These are phyloP conservation scores for Alitta virens DNA, from an alignment of 2,888 invertebrate species.

Conservation along the genomic window DNA sequence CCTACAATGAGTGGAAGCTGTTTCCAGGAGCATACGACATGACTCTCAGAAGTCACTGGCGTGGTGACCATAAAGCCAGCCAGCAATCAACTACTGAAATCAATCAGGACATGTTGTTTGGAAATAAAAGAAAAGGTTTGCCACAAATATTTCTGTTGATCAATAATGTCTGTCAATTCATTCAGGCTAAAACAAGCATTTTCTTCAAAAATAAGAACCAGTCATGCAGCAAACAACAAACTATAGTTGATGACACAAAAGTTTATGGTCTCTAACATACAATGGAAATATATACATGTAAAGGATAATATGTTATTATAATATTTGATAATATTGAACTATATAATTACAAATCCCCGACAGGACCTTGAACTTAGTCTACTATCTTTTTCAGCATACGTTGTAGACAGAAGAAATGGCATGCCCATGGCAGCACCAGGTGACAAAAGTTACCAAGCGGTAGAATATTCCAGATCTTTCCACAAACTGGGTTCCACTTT, in stretches of 20 bases:
- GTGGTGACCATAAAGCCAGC: slow-evolving; percentile 44
- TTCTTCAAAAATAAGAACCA: too few relatives aligned
- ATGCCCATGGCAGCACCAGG: slow-evolving; percentile 44
- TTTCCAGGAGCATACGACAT: slow-evolving; percentile 38
- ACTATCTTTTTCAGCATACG: slow-evolving; percentile 4
- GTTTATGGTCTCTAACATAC: too few relatives aligned
- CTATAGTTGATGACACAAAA: too few relatives aligned
- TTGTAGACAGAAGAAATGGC: slow-evolving; percentile 49
- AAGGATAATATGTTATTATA: too few relatives aligned
- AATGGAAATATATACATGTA: too few relatives aligned
- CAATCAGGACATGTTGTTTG: slow-evolving; percentile 40
- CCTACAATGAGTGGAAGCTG: slow-evolving; percentile 43
- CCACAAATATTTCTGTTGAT: too few relatives aligned
- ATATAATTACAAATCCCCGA: too few relatives aligned
- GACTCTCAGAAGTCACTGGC: slow-evolving; percentile 40
- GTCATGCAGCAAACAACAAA: too few relatives aligned
- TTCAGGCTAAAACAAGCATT: too few relatives aligned
- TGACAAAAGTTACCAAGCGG: slow-evolving; percentile 51
- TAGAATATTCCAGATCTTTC: slow-evolving; percentile 49
- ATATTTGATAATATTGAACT: too few relatives aligned
- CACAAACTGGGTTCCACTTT: slow-evolving; percentile 43
- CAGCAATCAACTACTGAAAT: slow-evolving; percentile 39
- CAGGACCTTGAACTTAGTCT: too few relatives aligned
- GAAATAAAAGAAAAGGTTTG: slow-evolving; percentile 31
- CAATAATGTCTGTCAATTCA: too few relatives aligned